Conservation (phyloP, 2,113 vertebrate species). For the Nyctereutes procyonoides region DNA sequence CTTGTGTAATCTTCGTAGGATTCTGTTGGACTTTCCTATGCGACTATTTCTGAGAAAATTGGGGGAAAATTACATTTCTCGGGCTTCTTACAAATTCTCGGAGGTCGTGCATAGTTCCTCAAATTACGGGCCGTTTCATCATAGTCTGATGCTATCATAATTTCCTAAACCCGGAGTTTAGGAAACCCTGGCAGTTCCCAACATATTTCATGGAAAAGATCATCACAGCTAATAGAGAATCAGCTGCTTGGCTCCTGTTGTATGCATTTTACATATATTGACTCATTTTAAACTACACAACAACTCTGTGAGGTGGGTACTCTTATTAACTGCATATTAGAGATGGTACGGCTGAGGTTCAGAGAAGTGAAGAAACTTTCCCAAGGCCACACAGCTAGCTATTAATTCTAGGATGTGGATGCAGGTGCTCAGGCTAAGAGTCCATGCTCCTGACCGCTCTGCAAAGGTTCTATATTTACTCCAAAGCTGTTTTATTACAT, state of each 20-base stretch:
- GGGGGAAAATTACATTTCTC: background rate
- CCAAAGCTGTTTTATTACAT: background rate
- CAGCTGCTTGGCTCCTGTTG: background rate
- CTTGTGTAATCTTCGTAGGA: background rate
- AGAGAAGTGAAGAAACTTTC: background rate
- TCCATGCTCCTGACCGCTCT: background rate
- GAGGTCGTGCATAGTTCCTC: background rate
- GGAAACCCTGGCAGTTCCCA: background rate
- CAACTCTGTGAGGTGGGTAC: background rate
- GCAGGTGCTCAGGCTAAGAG: background rate
- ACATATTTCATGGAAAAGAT: background rate
- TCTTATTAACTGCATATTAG: background rate
- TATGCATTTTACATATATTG: background rate
- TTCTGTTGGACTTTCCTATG: background rate
- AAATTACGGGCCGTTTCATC: background rate
- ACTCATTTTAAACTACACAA: background rate
- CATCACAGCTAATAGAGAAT: background rate
- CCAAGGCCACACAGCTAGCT: background rate
- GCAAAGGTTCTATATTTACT: background rate
- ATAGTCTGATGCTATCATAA: background rate
- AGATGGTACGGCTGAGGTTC: background rate
- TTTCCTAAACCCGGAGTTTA: background rate
- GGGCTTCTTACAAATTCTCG: background rate
- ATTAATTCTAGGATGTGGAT: background rate
- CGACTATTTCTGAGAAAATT: constrained; percentile 15